phyloP scores from a whole-genome alignment of 1,140 invertebrate species.

The Oncopeltus fasciatus region DNA sequence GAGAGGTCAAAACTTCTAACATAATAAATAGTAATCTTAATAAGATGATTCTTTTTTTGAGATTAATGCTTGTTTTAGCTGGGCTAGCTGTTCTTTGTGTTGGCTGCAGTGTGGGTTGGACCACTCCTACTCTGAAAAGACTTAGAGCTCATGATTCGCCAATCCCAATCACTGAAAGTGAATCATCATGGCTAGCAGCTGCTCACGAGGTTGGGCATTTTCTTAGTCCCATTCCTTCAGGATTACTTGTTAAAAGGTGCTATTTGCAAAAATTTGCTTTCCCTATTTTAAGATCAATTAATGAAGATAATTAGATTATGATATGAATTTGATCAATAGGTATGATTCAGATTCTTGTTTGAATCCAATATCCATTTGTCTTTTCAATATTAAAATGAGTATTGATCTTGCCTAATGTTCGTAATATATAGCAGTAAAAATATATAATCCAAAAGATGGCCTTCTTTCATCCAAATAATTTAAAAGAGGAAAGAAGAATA shows the following conservation, averaged over 20 bases:
- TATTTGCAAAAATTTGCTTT: too few relatives aligned
- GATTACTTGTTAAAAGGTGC: neutral
- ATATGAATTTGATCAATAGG: too few relatives aligned
- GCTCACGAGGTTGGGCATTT: slow-evolving; percentile 17
- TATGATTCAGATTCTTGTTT: too few relatives aligned
- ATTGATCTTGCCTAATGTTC: too few relatives aligned
- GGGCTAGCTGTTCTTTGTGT: slow-evolving; percentile 9
- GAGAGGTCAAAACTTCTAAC: neutral
- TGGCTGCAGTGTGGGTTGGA: slow-evolving; percentile 15
- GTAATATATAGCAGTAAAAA: too few relatives aligned
- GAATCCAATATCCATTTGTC: too few relatives aligned
- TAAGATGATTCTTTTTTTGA: neutral
- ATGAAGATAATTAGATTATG: too few relatives aligned
- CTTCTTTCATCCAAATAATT: too few relatives aligned
- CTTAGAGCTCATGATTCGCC: neutral
- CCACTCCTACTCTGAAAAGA: slow-evolving; percentile 8
- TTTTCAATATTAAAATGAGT: too few relatives aligned
- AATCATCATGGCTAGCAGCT: slow-evolving; percentile 9
- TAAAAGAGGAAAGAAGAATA: too few relatives aligned
- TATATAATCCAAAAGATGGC: too few relatives aligned
- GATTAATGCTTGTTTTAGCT: slow-evolving; percentile 6
- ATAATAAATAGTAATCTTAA: neutral
- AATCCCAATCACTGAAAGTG: neutral
- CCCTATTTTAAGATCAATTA: too few relatives aligned
- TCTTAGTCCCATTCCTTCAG: slow-evolving; percentile 14